These are phyloP conservation scores for Serrognathus titanus DNA, from an alignment of 2,888 invertebrate genomes.

Conservation along the genomic window DNA sequence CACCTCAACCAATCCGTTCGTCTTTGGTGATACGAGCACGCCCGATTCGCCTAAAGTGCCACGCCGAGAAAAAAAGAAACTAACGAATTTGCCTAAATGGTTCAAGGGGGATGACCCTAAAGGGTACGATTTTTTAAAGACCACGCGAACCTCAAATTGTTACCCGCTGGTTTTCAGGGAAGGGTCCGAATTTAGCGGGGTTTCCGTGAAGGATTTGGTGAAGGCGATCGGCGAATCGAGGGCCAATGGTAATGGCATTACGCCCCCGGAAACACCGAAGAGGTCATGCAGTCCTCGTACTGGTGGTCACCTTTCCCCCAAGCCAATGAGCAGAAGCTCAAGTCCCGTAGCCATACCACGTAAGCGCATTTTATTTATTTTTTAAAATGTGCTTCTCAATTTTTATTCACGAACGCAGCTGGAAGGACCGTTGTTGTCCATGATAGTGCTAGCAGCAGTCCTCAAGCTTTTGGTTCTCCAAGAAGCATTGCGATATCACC, in stretches of 20 bases:
- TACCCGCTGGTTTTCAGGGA: constrained; percentile 39
- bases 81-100: constrained; percentile 57
- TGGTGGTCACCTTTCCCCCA: constrained; percentile 46
- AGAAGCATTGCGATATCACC: constrained; percentile 56
- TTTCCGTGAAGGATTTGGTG: constrained; percentile 70
- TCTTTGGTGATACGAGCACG: constrained; percentile 44
- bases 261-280: constrained; percentile 66
- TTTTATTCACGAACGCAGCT: constrained; percentile 7
- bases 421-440: constrained; percentile 29
- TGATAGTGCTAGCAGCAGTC: constrained; percentile 56
- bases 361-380: constrained; percentile 30
- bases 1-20: constrained; percentile 45
- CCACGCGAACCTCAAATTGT: background rate
- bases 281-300: constrained; percentile 53
- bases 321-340: constrained; percentile 54
- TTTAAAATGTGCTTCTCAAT: background rate
- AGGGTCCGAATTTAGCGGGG: constrained; percentile 57
- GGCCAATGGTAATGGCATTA: constrained; percentile 75
- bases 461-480: constrained; percentile 54
- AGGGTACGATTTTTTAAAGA: constrained; percentile 30
- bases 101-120: constrained; percentile 53
- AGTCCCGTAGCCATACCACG: constrained; percentile 62
- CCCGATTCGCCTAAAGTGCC: constrained; percentile 43
- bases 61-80: constrained; percentile 47
- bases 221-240: constrained; percentile 71